phyloP scores from a whole-genome alignment of 2,113 vertebrate genomes.

The Taxidea taxus region DNA sequence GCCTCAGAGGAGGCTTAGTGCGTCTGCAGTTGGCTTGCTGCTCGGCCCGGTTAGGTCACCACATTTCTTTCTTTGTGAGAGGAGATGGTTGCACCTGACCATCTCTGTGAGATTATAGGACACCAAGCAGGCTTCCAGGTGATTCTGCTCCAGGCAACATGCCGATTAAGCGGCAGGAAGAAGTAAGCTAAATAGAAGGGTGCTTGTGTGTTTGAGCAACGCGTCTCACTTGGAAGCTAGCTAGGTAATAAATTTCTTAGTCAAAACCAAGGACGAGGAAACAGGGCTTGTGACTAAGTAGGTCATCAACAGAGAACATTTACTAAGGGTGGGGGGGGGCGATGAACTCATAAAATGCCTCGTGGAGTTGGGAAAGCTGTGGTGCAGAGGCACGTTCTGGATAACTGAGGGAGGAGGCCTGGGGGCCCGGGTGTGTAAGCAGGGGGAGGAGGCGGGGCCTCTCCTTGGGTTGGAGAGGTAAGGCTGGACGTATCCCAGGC shows the following conservation, averaged over 20 bases:
- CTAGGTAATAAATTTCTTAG: slow-evolving; percentile 26
- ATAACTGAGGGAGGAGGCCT: neutral
- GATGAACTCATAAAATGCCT: slow-evolving; percentile 1
- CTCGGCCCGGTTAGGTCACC: neutral
- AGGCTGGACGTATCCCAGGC: neutral
- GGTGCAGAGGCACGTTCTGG: neutral
- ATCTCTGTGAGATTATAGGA: neutral
- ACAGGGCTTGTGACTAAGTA: slow-evolving; percentile 47
- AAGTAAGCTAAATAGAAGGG: slow-evolving; percentile 34
- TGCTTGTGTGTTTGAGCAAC: neutral
- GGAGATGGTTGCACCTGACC: slow-evolving; percentile 14
- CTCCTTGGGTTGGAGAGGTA: neutral
- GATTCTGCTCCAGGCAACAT: slow-evolving; percentile 28
- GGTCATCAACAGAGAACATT: slow-evolving; percentile 37
- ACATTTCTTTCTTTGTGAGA: slow-evolving; percentile 28
- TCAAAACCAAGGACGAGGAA: slow-evolving; percentile 51
- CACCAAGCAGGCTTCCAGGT: neutral
- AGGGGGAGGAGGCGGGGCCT: neutral
- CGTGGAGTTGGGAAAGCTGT: neutral
- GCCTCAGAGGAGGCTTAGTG: neutral
- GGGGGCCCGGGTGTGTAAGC: neutral
- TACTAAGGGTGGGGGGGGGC: neutral
- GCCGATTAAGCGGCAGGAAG: slow-evolving; percentile 27
- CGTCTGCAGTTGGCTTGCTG: neutral
- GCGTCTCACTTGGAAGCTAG: slow-evolving; percentile 53